Percentiles rank a stretch among this genome's conserved stretches.
phyloP scores from a whole-genome alignment of 2,797 vertebrate genomes.

The Cirrhinus mrigala region DNA sequence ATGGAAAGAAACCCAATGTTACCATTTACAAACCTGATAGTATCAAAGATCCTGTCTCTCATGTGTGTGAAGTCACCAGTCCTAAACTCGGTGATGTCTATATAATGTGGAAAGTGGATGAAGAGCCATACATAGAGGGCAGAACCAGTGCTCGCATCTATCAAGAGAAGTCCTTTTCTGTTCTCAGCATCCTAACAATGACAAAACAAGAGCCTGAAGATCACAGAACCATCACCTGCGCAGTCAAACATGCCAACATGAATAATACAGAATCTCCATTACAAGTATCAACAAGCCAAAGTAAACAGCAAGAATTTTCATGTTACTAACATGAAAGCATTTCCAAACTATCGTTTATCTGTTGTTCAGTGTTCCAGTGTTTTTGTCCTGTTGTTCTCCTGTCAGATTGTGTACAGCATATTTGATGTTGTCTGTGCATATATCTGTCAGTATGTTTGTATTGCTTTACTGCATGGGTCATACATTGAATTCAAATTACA shows the following conservation, averaged over 20 bases:
- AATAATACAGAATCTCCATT: rapidly evolving
- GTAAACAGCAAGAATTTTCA: not conserved
- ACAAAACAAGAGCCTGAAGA: not conserved
- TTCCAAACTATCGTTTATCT: not conserved
- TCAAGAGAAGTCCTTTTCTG: not conserved
- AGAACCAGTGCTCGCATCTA: not conserved
- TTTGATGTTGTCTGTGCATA: not conserved
- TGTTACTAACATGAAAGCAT: not conserved
- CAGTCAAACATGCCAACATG: constrained; percentile 13
- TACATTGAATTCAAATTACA: not conserved
- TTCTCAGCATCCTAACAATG: constrained; percentile 9
- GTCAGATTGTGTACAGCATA: not conserved
- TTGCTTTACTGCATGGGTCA: constrained; percentile 1
- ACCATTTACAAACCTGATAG: not conserved
- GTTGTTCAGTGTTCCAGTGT: not conserved
- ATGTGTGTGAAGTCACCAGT: constrained; percentile 34
- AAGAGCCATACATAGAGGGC: not conserved
- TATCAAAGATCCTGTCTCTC: rapidly evolving
- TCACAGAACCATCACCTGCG: not conserved
- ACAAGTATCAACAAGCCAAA: rapidly evolving
- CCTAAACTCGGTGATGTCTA: constrained; percentile 19
- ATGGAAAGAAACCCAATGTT: not conserved
- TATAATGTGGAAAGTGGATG: constrained; percentile 20
- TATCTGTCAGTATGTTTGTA: not conserved
- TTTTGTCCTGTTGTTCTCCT: not conserved